A percentile compares a stretch with the other conserved stretches of the same genome.
phyloP scores from a whole-genome alignment of 2,797 vertebrate species.

The Eleutherodactylus coqui region DNA sequence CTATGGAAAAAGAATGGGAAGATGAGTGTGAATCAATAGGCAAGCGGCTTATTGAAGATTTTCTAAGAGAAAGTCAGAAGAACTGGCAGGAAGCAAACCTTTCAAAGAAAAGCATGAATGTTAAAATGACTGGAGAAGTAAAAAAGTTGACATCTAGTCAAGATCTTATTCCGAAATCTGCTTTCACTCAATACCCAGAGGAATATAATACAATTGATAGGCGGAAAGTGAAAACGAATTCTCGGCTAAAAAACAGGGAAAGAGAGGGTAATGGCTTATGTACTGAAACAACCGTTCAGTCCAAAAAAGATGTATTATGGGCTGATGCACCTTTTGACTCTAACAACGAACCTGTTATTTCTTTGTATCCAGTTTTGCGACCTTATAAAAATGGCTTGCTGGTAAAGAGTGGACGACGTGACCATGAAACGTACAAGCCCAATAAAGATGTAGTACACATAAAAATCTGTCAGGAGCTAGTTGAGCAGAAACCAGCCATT shows the following conservation, averaged over 20 bases:
- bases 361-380: slow-evolving; percentile 76
- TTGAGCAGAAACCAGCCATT: slow-evolving; percentile 62
- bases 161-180: slow-evolving; percentile 68
- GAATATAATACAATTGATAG: slow-evolving; percentile 88
- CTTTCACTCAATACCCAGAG: slow-evolving; percentile 81
- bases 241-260: slow-evolving; percentile 69
- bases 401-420: slow-evolving; percentile 85
- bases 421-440: slow-evolving; percentile 71
- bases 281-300: slow-evolving; percentile 55
- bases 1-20: slow-evolving; percentile 84
- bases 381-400: slow-evolving; percentile 87
- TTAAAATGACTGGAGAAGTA: slow-evolving; percentile 44
- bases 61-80: slow-evolving; percentile 83
- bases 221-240: slow-evolving; percentile 81
- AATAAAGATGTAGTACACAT: slow-evolving; percentile 57
- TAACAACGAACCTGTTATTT: slow-evolving; percentile 65
- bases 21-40: slow-evolving; percentile 79
- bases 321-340: slow-evolving; percentile 43
- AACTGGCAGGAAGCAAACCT: slow-evolving; percentile 77
- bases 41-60: slow-evolving; percentile 80
- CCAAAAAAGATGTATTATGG: slow-evolving; percentile 51
- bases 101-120: slow-evolving; percentile 67
- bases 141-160: slow-evolving; percentile 66
- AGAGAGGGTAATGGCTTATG: slow-evolving; percentile 66
- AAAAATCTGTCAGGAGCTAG: slow-evolving; percentile 65